phyloP scores from a whole-genome alignment of 1,140 invertebrate genomes.

The Brachystomella parvula region DNA sequence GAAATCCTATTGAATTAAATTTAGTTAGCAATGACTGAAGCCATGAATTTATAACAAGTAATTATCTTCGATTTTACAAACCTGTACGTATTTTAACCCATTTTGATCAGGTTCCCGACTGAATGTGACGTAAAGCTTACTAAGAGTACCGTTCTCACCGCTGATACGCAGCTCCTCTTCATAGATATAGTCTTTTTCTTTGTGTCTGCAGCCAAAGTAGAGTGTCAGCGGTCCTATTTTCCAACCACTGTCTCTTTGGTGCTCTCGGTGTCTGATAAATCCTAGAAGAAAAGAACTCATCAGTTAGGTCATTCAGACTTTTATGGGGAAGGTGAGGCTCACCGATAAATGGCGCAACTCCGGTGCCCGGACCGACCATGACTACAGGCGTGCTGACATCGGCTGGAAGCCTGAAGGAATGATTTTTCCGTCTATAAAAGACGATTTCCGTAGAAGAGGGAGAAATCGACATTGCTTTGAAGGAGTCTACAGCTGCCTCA shows the following conservation, averaged over 20 bases:
- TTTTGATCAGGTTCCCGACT: conserved; percentile 52
- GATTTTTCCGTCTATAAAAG: conserved; percentile 57
- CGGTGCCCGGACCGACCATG: conserved; percentile 74
- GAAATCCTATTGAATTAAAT: conserved; percentile 43
- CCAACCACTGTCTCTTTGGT: conserved; percentile 38
- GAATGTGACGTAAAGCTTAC: conserved; percentile 54
- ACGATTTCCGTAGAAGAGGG: conserved; percentile 27
- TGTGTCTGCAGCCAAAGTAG: conserved; percentile 67
- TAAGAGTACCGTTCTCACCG: conserved; percentile 45
- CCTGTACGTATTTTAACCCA: conserved; percentile 51
- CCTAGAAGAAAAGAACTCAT: conserved; percentile 40
- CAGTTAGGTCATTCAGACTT: background rate
- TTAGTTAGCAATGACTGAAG: too few species aligned
- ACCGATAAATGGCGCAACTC: conserved; percentile 66
- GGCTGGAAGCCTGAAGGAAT: conserved; percentile 50
- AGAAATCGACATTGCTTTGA: background rate
- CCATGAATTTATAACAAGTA: background rate
- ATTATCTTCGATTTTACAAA: conserved; percentile 4
- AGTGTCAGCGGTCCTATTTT: conserved; percentile 50
- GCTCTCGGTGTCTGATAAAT: conserved; percentile 52
- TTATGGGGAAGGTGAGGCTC: too few species aligned
- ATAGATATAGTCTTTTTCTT: conserved; percentile 56
- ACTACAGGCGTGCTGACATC: conserved; percentile 55
- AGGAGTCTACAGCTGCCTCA: conserved; percentile 32
- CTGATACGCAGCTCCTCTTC: conserved; percentile 45